Base-by-base conservation (phyloP, 2,113 vertebrate genomes). In the Syngnathus floridae region DNA sequence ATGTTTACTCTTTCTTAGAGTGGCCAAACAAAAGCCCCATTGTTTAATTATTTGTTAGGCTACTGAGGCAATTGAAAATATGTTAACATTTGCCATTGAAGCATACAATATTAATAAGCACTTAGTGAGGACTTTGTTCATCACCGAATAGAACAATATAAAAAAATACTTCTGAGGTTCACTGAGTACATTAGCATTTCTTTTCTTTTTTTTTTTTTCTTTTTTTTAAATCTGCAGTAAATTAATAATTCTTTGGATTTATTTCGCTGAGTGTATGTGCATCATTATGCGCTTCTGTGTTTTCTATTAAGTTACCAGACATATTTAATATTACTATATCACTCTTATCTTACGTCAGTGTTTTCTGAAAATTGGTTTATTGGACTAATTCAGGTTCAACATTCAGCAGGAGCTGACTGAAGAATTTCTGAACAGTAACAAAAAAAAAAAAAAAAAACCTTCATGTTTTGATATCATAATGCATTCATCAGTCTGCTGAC, bases 81-180 rank as follows among this genome's bases (percentile, higher is more conserved):
- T 81, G 77, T 86, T 83, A 84, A 83, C 75, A 81, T 83, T 86
- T 85, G 65, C 83, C 84, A 83, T 86, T 87, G 86, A 83, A 78
- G 57, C 80, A 78, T 89, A 75, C 70, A 90, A 86, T 87, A 90
- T 90, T 89, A 79, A 90, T 89, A 75, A 71, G 83, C 83, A 87
- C 87, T 89, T 85, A 88, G 83, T 80, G 68, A 79, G 64, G 35
- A 70, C 60, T 64, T 58, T 46, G 41, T 75, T 81, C 66, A 54
- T 69, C 48, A 52, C 64, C 81, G 73, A 73, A 69, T 58, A 57
- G 35, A 71, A 26, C 16, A 46, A 52, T 62, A 37, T 19, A 58
- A 58, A 37, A 17, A 37, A 57, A 36, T 40, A 61, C n/a, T 8
- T 38, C 5, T 58, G 49, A 36, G 60, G 70, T 68, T 69, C 70